Base-by-base conservation (phyloP, 64 coral and sea anemone genomes). In the Porites lutea region DNA sequence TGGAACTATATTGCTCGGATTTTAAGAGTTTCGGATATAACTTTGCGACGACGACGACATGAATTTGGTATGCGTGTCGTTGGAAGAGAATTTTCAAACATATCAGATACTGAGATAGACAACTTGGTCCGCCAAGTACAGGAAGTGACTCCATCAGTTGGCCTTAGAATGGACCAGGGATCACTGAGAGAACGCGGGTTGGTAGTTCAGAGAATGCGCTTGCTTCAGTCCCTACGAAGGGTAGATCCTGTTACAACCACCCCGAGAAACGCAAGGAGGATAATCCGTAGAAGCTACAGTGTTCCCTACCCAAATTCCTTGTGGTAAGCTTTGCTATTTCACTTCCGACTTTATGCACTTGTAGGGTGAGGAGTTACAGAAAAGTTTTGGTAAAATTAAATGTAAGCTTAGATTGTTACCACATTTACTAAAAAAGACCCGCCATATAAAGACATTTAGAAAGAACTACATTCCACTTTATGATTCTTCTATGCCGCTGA, bases 241-340 rank as follows among this genome's bases (percentile, higher is more conserved):
- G 73, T 76, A 76, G 73, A 76, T 76, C 73, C 73, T 76, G 73
- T 76, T 76, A 27, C 73, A 52, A 27, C 73, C n/a, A 75, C 73
- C 37, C 73, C 45, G 37, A 27, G 73, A 75, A 75, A 64, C 16
- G 69, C 61, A 48, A 85, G 82, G 69, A 49, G 64, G 64, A 85
- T 85, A 68, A 68, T 68, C 62, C 82, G 82, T 49, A 44, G 82
- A 50, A 85, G 27, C 16, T 85, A 85, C 61, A 85, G 43, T 85
- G 82, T 85, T 52, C 20, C 62, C 18, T 85, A 43, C 46, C 82
- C 82, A 48, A 85, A 85, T n/a, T 85, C 47, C 69, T 37, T 85
- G 23, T 85, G 82, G 82, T 85, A 78, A 64, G 61, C 11, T 78
- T 78, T 78, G 75, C 69, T 62, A 50, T 85, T 65, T 50, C 75